A percentile compares a stretch with the other conserved stretches of the same genome.
Evolutionary conservation across 2,113 vertebrate species (phyloP).

Genomic region (Channa maculata): DNA sequence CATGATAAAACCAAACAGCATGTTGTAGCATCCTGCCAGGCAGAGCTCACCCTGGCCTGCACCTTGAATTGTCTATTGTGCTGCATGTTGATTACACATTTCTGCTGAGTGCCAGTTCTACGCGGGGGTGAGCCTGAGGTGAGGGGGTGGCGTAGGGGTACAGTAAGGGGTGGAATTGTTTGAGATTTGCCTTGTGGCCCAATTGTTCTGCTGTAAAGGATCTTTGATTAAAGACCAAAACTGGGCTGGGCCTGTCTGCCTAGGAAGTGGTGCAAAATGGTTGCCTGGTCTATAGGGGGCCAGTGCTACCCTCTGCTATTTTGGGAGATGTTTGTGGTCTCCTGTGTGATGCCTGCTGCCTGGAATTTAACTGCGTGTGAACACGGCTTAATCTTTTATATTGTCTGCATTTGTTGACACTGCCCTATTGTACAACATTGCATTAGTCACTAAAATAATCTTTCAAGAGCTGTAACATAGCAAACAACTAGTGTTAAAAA

Average conservation of each 20-base stretch:
- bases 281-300: conserved; percentile 73
- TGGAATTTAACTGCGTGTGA: conserved; percentile 48
- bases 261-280: conserved; percentile 75
- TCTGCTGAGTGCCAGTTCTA: conserved; percentile 58
- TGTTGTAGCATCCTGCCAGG: conserved; percentile 21
- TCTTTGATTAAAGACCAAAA: conserved; percentile 76
- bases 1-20: conserved; percentile 1
- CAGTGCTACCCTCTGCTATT: conserved; percentile 70
- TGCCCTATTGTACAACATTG: not conserved
- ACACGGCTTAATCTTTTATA: conserved; percentile 18
- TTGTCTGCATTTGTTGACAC: conserved; percentile 4
- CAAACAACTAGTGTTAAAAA: not conserved
- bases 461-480: not conserved
- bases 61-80: conserved; percentile 50
- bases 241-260: conserved; percentile 76
- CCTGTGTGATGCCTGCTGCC: conserved; percentile 51
- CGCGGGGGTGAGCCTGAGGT: conserved; percentile 25
- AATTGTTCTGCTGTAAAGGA: conserved; percentile 81
- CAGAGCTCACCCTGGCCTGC: conserved; percentile 8
- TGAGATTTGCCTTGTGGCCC: conserved; percentile 67
- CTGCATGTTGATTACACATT: conserved; percentile 45
- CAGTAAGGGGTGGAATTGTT: conserved; percentile 61
- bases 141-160: conserved; percentile 19
- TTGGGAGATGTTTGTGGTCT: conserved; percentile 67
- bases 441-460: conserved; percentile 1